Conservation (phyloP, 2,113 vertebrate genomes). For the Donacobius atricapilla region DNA sequence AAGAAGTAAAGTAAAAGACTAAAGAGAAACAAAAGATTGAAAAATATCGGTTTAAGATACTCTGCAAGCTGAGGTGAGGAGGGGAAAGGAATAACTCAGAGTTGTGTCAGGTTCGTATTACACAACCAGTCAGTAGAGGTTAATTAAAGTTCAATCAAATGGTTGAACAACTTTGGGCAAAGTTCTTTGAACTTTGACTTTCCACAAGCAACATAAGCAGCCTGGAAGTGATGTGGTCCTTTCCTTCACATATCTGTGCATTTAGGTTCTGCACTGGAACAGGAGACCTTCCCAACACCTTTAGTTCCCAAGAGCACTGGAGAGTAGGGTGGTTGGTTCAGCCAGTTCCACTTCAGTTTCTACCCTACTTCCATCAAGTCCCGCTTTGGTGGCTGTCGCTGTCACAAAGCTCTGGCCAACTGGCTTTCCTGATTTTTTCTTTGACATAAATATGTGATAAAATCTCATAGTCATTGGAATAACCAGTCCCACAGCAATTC, state of each 20-base stretch:
- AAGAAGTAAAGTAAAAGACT: background rate
- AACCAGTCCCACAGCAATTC: background rate
- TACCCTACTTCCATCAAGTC: background rate
- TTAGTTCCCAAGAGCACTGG: background rate
- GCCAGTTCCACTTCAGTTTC: background rate
- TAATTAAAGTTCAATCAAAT: background rate
- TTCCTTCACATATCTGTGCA: background rate
- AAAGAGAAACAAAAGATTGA: background rate
- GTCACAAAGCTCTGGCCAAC: background rate
- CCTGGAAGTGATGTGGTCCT: background rate
- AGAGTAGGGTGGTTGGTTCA: fast-evolving
- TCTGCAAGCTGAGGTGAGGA: background rate
- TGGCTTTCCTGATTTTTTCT: background rate
- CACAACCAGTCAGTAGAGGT: background rate
- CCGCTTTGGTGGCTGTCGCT: background rate
- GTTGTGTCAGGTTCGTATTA: background rate
- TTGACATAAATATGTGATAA: background rate
- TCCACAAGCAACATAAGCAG: background rate
- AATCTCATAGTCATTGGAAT: background rate
- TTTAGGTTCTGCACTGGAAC: background rate
- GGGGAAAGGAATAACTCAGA: background rate
- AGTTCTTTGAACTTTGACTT: background rate
- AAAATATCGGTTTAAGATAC: background rate
- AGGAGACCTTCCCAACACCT: background rate
- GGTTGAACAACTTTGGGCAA: background rate